These are phyloP conservation scores for Labia minor DNA, from an alignment of 2,888 invertebrate genomes.

Conservation along the genomic window DNA sequence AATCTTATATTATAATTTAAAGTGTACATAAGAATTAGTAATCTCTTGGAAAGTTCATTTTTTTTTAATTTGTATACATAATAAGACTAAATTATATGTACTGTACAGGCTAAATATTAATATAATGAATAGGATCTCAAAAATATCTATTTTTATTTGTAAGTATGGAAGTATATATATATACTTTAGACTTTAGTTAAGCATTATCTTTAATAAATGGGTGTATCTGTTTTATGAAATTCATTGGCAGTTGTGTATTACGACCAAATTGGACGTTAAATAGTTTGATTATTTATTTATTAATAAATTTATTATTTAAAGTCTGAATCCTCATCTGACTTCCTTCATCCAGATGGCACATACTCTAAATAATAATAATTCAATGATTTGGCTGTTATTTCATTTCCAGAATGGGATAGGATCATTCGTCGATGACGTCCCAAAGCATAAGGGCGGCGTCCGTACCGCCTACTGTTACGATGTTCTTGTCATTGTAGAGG, in stretches of 20 bases:
- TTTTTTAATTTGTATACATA: neutral
- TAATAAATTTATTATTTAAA: too few species aligned
- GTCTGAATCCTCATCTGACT: too few species aligned
- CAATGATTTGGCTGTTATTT: neutral
- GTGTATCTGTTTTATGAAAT: too few species aligned
- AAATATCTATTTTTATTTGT: constrained; percentile 13
- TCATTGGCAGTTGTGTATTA: too few species aligned
- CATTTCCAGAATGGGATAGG: neutral
- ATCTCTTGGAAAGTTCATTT: neutral
- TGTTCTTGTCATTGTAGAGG: constrained; percentile 72
- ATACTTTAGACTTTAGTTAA: too few species aligned
- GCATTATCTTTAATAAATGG: too few species aligned
- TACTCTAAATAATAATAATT: too few species aligned
- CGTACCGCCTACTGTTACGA: constrained; percentile 75
- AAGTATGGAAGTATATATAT: too few species aligned
- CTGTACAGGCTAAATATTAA: neutral
- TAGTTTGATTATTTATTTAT: too few species aligned
- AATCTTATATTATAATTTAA: neutral
- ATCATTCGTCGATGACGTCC: constrained; percentile 68
- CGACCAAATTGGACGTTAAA: too few species aligned
- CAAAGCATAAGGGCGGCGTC: constrained; percentile 86
- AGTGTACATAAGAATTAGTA: neutral
- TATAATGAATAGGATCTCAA: neutral
- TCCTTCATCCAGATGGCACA: too few species aligned
- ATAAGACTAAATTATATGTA: neutral